phyloP scores from a whole-genome alignment of 2,888 invertebrate genomes.

The Acleris cristana region DNA sequence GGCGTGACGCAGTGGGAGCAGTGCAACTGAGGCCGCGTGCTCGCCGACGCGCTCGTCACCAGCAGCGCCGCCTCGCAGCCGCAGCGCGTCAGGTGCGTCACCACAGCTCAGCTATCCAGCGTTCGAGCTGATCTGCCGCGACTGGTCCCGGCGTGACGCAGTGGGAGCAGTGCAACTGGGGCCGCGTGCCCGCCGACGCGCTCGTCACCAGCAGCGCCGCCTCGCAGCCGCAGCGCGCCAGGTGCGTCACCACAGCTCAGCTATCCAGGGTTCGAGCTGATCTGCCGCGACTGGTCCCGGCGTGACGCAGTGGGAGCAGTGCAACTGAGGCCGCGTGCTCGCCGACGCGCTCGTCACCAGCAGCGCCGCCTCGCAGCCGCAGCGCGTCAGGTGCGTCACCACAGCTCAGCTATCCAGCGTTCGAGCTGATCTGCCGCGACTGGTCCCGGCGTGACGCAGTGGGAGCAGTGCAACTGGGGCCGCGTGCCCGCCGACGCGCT shows the following conservation, averaged over 20 bases:
- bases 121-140: too few relatives aligned
- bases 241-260: conserved; percentile 47
- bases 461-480: conserved; percentile 93
- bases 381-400: conserved; percentile 73
- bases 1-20: conserved; percentile 87
- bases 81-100: conserved; percentile 74
- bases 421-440: too few relatives aligned
- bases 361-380: conserved; percentile 87
- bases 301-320: conserved; percentile 87
- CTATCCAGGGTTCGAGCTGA: conserved; percentile 72
- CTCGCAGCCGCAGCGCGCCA: conserved; percentile 77
- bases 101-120: conserved; percentile 44
- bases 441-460: conserved; percentile 88
- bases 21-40: conserved; percentile 94
- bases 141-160: conserved; percentile 89
- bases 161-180: conserved; percentile 93
- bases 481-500: conserved; percentile 92
- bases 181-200: conserved; percentile 91
- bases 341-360: conserved; percentile 93
- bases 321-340: conserved; percentile 94
- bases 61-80: conserved; percentile 89
- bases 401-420: conserved; percentile 58
- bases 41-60: conserved; percentile 92
- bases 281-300: too few relatives aligned
- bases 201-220: conserved; percentile 94